Evolutionary conservation across 23 tunicate genomes (phyloP).

Genomic region (Trididemnum clinides): DNA sequence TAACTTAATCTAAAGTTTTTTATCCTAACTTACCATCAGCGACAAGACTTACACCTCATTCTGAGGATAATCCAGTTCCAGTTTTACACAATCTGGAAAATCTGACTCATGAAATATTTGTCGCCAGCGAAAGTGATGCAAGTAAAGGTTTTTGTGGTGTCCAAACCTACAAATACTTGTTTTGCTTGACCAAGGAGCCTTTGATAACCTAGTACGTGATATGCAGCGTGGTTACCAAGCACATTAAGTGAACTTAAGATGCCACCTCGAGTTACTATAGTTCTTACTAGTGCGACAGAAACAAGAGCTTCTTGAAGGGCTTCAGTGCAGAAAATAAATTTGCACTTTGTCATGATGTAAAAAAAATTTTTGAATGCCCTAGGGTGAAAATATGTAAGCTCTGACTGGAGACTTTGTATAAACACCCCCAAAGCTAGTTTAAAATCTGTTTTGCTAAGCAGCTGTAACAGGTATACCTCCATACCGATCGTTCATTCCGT

Average conservation of each 20-base stretch:
- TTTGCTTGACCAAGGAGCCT: constrained; percentile 12
- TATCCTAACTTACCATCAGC: background rate
- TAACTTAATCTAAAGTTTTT: background rate
- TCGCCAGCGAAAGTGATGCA: background rate
- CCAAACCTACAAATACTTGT: background rate
- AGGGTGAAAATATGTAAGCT: background rate
- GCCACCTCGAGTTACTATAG: background rate
- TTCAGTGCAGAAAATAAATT: background rate
- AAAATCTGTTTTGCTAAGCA: background rate
- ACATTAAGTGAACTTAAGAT: background rate
- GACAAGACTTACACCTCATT: constrained; percentile 16
- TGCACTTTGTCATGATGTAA: background rate
- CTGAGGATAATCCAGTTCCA: background rate
- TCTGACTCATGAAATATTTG: background rate
- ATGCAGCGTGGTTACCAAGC: background rate
- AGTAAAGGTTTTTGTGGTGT: background rate
- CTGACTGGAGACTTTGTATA: constrained; percentile 11
- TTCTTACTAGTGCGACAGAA: constrained; percentile 3
- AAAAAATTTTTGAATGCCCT: background rate
- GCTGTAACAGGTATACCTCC: background rate
- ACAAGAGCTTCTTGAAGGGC: background rate
- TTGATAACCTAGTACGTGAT: constrained; percentile 13
- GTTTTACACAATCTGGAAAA: background rate
- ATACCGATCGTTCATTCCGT: too few relatives aligned
- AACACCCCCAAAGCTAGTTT: too few relatives aligned